Evolutionary conservation across 2,888 invertebrate genomes (phyloP).

Genomic region (Trachelus tabidus): DNA sequence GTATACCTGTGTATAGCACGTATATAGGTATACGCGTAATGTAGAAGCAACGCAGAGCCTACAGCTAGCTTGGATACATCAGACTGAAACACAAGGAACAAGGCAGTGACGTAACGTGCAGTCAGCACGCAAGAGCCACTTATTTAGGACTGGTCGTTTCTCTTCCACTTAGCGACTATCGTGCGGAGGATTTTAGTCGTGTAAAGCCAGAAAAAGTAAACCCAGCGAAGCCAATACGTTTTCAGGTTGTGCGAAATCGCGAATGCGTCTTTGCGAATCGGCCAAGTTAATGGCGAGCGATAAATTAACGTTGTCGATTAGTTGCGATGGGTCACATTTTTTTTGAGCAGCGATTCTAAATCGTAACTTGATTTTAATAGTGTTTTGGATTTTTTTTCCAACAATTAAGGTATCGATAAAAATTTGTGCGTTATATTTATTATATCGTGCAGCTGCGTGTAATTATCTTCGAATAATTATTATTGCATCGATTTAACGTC

Average conservation of each 20-base stretch:
- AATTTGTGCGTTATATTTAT: too few relatives aligned
- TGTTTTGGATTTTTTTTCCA: too few relatives aligned
- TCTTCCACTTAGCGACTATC: not conserved
- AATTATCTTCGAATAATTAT: too few relatives aligned
- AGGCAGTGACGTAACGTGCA: constrained; percentile 1
- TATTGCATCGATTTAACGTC: too few relatives aligned
- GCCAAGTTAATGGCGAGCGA: not conserved
- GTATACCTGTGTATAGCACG: not conserved
- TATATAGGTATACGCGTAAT: not conserved
- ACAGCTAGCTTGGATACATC: not conserved
- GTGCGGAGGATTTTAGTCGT: not conserved
- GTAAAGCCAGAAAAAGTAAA: not conserved
- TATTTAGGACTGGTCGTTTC: constrained; percentile 1
- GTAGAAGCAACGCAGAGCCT: not conserved
- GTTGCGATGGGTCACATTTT: not conserved
- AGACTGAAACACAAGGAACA: not conserved
- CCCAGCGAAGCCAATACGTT: not conserved
- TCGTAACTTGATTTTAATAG: not conserved
- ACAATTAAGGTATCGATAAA: too few relatives aligned
- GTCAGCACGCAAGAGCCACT: not conserved
- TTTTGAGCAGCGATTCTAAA: not conserved
- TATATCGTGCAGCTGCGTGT: too few relatives aligned
- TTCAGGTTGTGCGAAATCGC: not conserved
- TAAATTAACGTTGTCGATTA: not conserved
- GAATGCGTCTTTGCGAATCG: not conserved